Base-by-base conservation (phyloP, 2,113 vertebrate species). In the Mormyrus iriodes region DNA sequence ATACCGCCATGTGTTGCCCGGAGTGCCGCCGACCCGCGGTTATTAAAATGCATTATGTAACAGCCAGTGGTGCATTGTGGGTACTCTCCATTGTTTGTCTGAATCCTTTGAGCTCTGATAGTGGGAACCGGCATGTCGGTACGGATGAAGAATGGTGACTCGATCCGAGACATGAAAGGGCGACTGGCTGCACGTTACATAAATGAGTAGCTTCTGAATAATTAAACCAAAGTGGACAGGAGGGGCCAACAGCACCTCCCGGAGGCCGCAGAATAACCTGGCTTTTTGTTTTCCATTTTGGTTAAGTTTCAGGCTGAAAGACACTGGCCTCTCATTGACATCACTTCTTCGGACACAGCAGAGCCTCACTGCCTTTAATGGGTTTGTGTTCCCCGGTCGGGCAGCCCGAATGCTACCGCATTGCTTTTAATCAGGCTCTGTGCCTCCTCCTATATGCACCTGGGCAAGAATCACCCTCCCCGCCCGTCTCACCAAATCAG, bases 351-450 rank as follows among this genome's bases (percentile, higher is more conserved):
- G 46, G 61, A 44, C 52, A 44, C 27, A 35, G 7, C 27, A 27
- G 24, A 53, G 39, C 35, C 0, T 85, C 24, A 52, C 24, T 7
- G 52, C 35, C 24, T n/a, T 89, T 46, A 53, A 35, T 85, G 4
- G 44, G 13, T 19, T 85, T 65, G 24, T 69, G 51, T 51, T 69
- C 39, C 65, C 1, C 4, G n/a, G 58, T 65, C n/a, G 2, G 58
- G 61, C 10, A 10, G 61, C 61, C 61, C 13, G 27, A 69, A 31
- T 69, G 61, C 61, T n/a, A 12, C 61, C 51, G 48, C 85, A 76
- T 88, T 76, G 87, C 90, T 89, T 90, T 52, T 58, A 88, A 90
- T 91, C 89, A 87, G 89, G 69, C 51, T 90, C 73, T 27, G 5
- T 27, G 15, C 52, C 48, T 88, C 89, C 89, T 85, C 90, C 88